Conservation (phyloP, 1,140 invertebrate genomes). For the Danaus melanippus region DNA sequence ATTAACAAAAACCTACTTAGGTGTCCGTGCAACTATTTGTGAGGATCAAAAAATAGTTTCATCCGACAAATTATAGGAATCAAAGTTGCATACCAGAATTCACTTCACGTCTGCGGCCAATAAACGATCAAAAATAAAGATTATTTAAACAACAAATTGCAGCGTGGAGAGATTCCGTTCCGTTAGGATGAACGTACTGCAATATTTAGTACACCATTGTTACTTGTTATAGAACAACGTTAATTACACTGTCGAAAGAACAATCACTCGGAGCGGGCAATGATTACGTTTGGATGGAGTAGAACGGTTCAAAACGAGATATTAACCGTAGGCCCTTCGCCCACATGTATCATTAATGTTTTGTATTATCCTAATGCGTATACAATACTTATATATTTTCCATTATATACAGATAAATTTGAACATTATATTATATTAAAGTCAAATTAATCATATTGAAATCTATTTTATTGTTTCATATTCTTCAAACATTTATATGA, state of each 20-base stretch:
- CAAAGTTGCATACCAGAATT: too few relatives aligned
- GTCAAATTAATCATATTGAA: too few relatives aligned
- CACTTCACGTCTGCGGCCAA: too few relatives aligned
- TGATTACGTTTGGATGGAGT: conserved; percentile 19
- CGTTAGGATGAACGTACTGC: conserved; percentile 23
- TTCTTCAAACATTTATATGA: neutral
- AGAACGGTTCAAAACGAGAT: conserved; percentile 4
- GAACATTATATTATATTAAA: too few relatives aligned
- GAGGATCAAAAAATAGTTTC: too few relatives aligned
- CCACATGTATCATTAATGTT: conserved; percentile 1
- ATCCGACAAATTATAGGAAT: too few relatives aligned
- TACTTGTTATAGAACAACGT: conserved; percentile 39
- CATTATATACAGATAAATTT: too few relatives aligned
- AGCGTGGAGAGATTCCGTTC: neutral
- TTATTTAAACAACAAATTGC: too few relatives aligned
- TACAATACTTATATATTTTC: neutral
- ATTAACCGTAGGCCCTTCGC: conserved; percentile 8
- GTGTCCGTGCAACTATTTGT: too few relatives aligned
- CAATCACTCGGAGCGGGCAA: conserved; percentile 27
- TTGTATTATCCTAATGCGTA: neutral
- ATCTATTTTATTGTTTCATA: too few relatives aligned
- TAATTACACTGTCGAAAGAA: conserved; percentile 35
- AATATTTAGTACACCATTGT: conserved; percentile 40
- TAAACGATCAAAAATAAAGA: too few relatives aligned
- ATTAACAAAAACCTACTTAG: too few relatives aligned